Evolutionary conservation across 2,797 vertebrate genomes (phyloP).

Genomic region (Myiotriccus ornatus): DNA sequence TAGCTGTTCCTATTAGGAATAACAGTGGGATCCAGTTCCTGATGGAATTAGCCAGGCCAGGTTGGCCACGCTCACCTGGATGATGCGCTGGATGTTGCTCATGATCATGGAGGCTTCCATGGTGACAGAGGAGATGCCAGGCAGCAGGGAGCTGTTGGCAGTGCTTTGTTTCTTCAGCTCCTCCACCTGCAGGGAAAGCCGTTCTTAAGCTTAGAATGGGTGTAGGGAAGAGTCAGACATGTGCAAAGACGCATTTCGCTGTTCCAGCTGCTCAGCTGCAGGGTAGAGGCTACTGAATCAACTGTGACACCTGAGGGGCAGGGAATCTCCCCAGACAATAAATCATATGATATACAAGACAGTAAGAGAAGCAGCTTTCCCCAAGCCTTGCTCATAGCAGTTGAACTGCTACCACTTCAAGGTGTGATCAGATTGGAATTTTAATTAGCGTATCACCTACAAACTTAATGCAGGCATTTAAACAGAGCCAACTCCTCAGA

Average conservation of each 20-base stretch:
- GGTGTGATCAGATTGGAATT: not conserved
- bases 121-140: slow-evolving; percentile 83
- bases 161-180: slow-evolving; percentile 84
- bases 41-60: rapidly evolving
- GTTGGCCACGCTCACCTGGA: slow-evolving; percentile 82
- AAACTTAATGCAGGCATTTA: not conserved
- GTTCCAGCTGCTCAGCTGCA: not conserved
- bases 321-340: not conserved
- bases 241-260: not conserved
- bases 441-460: not conserved
- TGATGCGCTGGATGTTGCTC: slow-evolving; percentile 92
- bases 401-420: not conserved
- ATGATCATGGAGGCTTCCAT: slow-evolving; percentile 96
- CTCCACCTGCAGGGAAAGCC: slow-evolving; percentile 79
- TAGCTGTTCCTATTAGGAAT: rapidly evolving
- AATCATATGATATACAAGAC: not conserved
- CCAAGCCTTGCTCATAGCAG: not conserved
- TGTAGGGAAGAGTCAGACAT: not conserved
- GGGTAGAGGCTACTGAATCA: rapidly evolving
- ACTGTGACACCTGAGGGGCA: not conserved
- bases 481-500: not conserved
- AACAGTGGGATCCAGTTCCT: not conserved
- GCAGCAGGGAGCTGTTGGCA: slow-evolving; percentile 70
- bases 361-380: not conserved
- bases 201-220: not conserved